Evolutionary conservation across 2,888 invertebrate genomes (phyloP).

Genomic region (Caenorhabditis sp.): DNA sequence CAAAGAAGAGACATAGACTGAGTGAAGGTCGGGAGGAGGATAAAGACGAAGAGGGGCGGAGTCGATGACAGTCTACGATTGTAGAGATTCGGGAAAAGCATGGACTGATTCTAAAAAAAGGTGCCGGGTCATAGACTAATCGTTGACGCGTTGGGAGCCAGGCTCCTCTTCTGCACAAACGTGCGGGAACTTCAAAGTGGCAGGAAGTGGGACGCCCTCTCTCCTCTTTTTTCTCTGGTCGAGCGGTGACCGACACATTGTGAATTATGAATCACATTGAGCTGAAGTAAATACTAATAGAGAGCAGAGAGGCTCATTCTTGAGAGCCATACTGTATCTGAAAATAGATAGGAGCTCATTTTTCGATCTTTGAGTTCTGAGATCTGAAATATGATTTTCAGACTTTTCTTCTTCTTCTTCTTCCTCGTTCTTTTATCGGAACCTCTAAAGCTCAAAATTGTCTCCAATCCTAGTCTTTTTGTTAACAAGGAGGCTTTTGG

Average conservation of each 20-base stretch:
- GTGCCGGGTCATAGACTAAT: conserved; percentile 28
- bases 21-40: conserved; percentile 56
- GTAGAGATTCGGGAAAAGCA: conserved; percentile 44
- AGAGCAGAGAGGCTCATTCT: neutral
- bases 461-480: conserved; percentile 18
- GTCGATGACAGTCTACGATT: conserved; percentile 53
- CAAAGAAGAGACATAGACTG: conserved; percentile 47
- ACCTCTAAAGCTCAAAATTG: conserved; percentile 2
- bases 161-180: conserved; percentile 33
- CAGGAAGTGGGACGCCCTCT: conserved; percentile 51
- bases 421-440: too few relatives aligned
- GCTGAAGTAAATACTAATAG: conserved; percentile 25
- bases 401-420: neutral
- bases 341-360: neutral
- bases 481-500: conserved; percentile 42
- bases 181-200: conserved; percentile 57
- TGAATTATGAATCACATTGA: conserved; percentile 56
- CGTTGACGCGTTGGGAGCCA: conserved; percentile 22
- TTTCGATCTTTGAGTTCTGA: neutral
- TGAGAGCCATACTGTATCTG: conserved; percentile 14
- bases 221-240: conserved; percentile 32
- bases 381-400: neutral
- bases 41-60: conserved; percentile 40
- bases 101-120: conserved; percentile 24
- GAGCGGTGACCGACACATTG: conserved; percentile 54